phyloP scores from a whole-genome alignment of 1,140 invertebrate species.

The Limonius californicus region DNA sequence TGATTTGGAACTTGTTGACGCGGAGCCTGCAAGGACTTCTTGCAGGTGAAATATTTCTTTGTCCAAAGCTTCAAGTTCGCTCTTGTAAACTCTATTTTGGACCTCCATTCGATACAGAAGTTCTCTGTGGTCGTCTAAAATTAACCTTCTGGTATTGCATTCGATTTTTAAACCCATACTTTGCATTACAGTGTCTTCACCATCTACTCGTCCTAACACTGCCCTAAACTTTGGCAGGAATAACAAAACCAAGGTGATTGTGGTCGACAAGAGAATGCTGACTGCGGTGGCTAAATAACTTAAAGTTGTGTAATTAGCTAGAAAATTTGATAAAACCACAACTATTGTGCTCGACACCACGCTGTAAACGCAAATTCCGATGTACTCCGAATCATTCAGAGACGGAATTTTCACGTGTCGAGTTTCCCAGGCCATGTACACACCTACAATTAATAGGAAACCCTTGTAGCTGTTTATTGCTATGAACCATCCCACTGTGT shows the following conservation, averaged over 20 bases:
- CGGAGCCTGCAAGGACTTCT: constrained; percentile 21
- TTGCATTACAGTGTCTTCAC: constrained; percentile 78
- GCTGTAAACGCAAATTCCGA: constrained; percentile 88
- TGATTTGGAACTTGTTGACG: not conserved
- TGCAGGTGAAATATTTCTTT: constrained; percentile 75
- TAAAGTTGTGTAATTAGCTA: constrained; percentile 78
- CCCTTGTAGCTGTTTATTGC: constrained; percentile 88
- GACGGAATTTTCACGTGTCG: constrained; percentile 95
- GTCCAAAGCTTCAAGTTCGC: constrained; percentile 76
- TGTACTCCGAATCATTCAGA: constrained; percentile 96
- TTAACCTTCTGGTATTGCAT: constrained; percentile 77
- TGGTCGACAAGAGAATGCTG: constrained; percentile 81
- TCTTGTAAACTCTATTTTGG: constrained; percentile 84
- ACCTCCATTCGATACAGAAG: constrained; percentile 82
- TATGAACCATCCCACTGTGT: constrained; percentile 82
- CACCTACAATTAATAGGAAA: constrained; percentile 79
- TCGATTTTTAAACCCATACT: constrained; percentile 84
- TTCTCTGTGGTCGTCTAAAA: constrained; percentile 70
- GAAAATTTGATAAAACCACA: constrained; percentile 79
- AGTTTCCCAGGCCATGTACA: constrained; percentile 98
- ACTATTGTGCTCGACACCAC: constrained; percentile 84
- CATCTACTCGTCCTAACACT: constrained; percentile 49
- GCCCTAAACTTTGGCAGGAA: constrained; percentile 81
- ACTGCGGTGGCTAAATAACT: constrained; percentile 79
- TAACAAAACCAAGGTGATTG: constrained; percentile 77